Base-by-base conservation (phyloP, 2,113 vertebrate species). In the Tor tambroides region DNA sequence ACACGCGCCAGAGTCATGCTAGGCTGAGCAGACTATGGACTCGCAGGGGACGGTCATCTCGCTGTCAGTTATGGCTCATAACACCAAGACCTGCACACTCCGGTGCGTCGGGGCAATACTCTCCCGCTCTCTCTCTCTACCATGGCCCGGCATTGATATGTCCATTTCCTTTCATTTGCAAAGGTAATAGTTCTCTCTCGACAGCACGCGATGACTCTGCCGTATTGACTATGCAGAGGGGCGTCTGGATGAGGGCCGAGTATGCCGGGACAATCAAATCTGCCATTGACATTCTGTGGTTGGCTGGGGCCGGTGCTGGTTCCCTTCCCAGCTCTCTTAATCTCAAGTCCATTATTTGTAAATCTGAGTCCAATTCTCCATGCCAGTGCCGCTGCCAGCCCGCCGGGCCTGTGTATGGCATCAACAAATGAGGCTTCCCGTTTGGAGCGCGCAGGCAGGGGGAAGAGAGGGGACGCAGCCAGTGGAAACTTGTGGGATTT, bases 21-120 rank as follows among this genome's bases (percentile, higher is more conserved):
- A 91, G 85, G 90, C 80, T 79, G 90, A 67, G 17, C 89, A 91
- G 91, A 90, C 92, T 92, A 92, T 83, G 89, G 87, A 88, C 89
- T 93, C 91, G 90, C 92, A 81, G 91, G 92, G 93, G 87, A 91
- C 86, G 91, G 88, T 92, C 91, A 92, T 90, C 90, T 89, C 90
- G 85, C 89, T 79, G 89, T 93, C 91, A 92, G 91, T 93, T 93
- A 81, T 90, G 87, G 89, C 91, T 92, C 91, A 91, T 86, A 91
- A 89, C 87, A 72, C 81, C 61, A 83, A 71, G 51, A 85, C 71
- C 80, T 92, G 76, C 75, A 85, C 85, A 80, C 80, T 89, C 81
- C 85, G 89, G 88, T 92, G 77, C 78, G 49, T 72, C 72, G 91
- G 92, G 90, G 88, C 92, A 90, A 88, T 51, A 80, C 82, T 49